Evolutionary conservation across 2,888 invertebrate genomes (phyloP).

Genomic region (Bembecia ichneumoniformis): DNA sequence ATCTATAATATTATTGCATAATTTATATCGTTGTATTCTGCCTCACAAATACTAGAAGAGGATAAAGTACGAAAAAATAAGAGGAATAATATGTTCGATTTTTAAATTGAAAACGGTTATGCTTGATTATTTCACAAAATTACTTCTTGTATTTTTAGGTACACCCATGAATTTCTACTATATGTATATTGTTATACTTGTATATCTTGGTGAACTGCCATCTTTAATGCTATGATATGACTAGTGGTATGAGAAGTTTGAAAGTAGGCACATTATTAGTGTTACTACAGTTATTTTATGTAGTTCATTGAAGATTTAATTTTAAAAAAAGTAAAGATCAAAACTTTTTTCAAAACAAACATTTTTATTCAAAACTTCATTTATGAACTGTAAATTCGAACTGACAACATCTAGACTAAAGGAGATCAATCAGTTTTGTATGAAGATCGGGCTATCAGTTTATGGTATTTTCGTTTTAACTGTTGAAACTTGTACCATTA

Average conservation of each 20-base stretch:
- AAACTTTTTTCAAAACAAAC: not conserved
- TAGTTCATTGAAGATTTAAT: not conserved
- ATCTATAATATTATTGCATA: conserved; percentile 54
- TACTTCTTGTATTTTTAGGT: not conserved
- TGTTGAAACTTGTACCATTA: too few species aligned
- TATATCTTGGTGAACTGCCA: conserved; percentile 24
- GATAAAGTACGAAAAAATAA: conserved; percentile 14
- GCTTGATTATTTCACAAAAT: not conserved
- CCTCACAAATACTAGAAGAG: conserved; percentile 39
- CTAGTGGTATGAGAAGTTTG: conserved; percentile 40
- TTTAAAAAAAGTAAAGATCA: not conserved
- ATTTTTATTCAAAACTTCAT: not conserved
- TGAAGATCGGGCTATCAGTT: too few species aligned
- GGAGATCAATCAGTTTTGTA: too few species aligned
- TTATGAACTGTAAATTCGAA: too few species aligned
- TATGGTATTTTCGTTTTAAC: too few species aligned
- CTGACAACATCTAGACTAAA: too few species aligned
- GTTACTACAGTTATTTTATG: not conserved
- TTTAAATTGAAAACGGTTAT: not conserved
- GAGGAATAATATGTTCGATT: not conserved
- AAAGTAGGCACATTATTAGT: not conserved
- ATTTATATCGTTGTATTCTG: conserved; percentile 53
- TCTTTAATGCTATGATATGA: conserved; percentile 58
- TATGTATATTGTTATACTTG: conserved; percentile 11
- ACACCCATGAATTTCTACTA: not conserved